A percentile compares a stretch with the other conserved stretches of the same genome.
Conservation (phyloP, 2,888 invertebrate genomes). For the Cantharis nigra region DNA sequence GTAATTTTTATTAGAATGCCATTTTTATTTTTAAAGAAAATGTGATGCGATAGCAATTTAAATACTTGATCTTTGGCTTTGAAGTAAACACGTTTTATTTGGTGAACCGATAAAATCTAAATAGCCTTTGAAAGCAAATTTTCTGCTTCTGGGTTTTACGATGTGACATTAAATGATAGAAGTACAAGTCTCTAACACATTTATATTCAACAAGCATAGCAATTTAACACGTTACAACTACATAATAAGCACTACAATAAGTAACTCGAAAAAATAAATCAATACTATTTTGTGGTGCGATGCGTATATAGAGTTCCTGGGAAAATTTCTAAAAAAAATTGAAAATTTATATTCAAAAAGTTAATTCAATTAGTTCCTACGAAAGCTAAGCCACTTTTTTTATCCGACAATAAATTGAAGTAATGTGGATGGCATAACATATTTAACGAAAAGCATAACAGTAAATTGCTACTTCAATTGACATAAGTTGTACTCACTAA, state of each 20-base stretch:
- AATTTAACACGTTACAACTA: conserved; percentile 1
- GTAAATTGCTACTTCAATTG: conserved; percentile 2
- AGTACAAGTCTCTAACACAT: conserved; percentile 4
- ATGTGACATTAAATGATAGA: conserved; percentile 5
- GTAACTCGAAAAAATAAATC: background rate
- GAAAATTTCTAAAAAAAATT: background rate
- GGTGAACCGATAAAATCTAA: conserved; percentile 3
- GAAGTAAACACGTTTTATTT: conserved; percentile 5
- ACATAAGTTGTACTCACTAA: conserved; percentile 2
- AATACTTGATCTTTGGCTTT: conserved; percentile 1
- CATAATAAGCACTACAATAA: conserved; percentile 1
- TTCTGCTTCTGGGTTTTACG: conserved; percentile 4
- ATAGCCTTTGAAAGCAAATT: conserved; percentile 4
- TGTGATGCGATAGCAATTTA: conserved; percentile 1
- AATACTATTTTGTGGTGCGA: background rate
- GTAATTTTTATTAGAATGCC: background rate
- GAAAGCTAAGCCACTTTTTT: background rate
- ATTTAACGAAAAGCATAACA: conserved; percentile 4
- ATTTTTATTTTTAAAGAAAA: background rate
- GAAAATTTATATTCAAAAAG: background rate
- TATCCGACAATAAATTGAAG: background rate
- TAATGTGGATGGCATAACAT: background rate
- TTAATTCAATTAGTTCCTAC: background rate
- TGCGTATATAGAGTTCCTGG: background rate
- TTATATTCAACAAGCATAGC: conserved; percentile 3